Base-by-base conservation (phyloP, 1,140 invertebrate genomes). In the Anastrepha obliqua region DNA sequence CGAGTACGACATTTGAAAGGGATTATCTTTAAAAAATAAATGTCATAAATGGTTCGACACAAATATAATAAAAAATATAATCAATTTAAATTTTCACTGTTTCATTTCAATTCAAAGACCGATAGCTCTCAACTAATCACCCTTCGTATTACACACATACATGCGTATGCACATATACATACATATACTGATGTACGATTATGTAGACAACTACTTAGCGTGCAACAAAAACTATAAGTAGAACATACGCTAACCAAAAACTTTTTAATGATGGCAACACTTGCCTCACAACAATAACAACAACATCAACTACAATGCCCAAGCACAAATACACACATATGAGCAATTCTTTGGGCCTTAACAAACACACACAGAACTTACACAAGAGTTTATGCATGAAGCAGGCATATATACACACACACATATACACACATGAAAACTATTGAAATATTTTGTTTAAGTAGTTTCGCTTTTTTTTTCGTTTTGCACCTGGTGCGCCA, bases 181-280 rank as follows among this genome's bases (percentile, higher is more conserved):
- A 29, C 29, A 29, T 29, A 29, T 29, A 29, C 29, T 29, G 29
- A 29, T 29, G 29, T 29, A 29, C 29, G 29, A 29, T 29, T 29
- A 29, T 29, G 29, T 29, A 29, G 1, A 29, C 42, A 44, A 74
- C 67, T 74, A 74, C 67, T 74, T 74, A 47, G 42, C 67, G 44
- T 44, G 5, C 67, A 47, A 47, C 67, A 74, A 74, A 74, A 74
- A 47, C 67, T 70, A 44, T 15, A 74, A 47, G 42, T 74, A 74
- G 42, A 74, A 47, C 42, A n/a, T 44, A 42, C 44, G 15, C 29
- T 11, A 74, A 74, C 39, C 67, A 42, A 74, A 65, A 74, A 74
- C 67, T 74, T 74, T 74, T 74, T 74, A 74, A 74, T 74, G 67
- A 74, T 74, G 67, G 67, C 67, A 74, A 74, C 67, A 74, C 67